Evolutionary conservation across 2,888 invertebrate species (phyloP), one percentile per base, ranked within the genome.

Genomic region (Nineta flava): DNA sequence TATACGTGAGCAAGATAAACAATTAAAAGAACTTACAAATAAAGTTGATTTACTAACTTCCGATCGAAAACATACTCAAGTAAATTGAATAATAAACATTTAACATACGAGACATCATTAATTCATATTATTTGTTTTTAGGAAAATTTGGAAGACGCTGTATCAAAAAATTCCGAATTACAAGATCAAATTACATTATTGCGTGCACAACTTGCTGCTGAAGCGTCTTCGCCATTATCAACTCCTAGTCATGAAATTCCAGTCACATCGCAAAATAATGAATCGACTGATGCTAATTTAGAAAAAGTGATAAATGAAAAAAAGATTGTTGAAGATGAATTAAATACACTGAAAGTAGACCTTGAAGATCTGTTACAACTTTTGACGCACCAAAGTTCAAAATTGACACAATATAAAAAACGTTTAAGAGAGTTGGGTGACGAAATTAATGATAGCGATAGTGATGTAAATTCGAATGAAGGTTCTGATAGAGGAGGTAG

Each of bases 341-440:
- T 86, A 55, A 76, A 77, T 40, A 74, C 75, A 55, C 61, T 91
- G 53, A 79, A 76, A 61, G 87, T 83, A 61, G 96, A 97, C 61
- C 95, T 96, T 65, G 96, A 97, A 57, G 94, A 96, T 67, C 68
- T 97, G 53, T 67, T 97, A 50, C 85, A 88, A 60, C 68, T 97
- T 51, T 70, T 97, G 38, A 83, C 90, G 1, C 92, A 96, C 64
- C 94, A 96, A 73, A 95, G 83, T 57, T 50, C 57, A 6, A 64
- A 62, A 58, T 55, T 63, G 53, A 60, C 62, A 55, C 50, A 56
- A 48, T 63, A 64, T 52, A 68, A 65, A 53, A 61, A 59, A 48
- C 57, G 62, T 50, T 56, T 68, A 53, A 58, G 61, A 49, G 65
- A 66, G 51, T 55, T 68, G 46, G 68, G 67, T 0, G 65, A 58